Base-by-base conservation (phyloP, 2,113 vertebrate genomes). In the Malurus elegans region DNA sequence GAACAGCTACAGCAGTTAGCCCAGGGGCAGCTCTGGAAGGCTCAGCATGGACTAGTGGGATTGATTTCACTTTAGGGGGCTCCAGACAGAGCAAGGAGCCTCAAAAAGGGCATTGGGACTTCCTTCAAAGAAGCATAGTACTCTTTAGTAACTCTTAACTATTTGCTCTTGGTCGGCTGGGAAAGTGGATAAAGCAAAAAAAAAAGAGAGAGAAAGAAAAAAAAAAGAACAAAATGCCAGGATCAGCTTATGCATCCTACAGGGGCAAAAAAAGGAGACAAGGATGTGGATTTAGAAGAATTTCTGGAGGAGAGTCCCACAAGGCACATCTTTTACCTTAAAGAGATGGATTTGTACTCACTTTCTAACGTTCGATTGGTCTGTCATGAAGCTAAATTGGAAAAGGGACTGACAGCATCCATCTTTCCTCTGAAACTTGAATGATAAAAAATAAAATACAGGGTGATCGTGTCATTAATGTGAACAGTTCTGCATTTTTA, bases 201-300 rank as follows among this genome's bases (percentile, higher is more conserved):
- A 3, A 15, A 47, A 10, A 38, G 38, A 38, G 38, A 38, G 5
- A 8, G 1, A 3, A 21, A 36, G 6, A 10, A 7, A 50, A 18
- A 25, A 70, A 13, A 29, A 8, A 2, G 1, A 38, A 31, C 1
- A 34, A 89, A 72, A n/a, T 19, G 0, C 4, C n/a, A 76, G 18
- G 7, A 73, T 56, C 25, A 72, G 4, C 11, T 65, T 51, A 7
- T 66, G 6, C 6, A 14, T 51, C 16, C 16, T 32, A 13, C 6
- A 25, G 18, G 11, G 24, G 1, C 14, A 73, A 53, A 56, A 14
- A 44, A 65, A 75, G 32, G 18, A 79, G 5, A 60, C 8, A 17
- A 42, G 14, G 14, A 9, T n/a, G 6, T 28, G n/a, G 12, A 31
- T 51, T 26, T 38, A 34, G 21, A 76, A 45, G 9, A 3, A 54